Percentiles rank a stretch among this genome's conserved stretches.
These are phyloP conservation scores for Tetramorium bicarinatum DNA, from an alignment of 2,888 invertebrate genomes.

Conservation along the genomic window DNA sequence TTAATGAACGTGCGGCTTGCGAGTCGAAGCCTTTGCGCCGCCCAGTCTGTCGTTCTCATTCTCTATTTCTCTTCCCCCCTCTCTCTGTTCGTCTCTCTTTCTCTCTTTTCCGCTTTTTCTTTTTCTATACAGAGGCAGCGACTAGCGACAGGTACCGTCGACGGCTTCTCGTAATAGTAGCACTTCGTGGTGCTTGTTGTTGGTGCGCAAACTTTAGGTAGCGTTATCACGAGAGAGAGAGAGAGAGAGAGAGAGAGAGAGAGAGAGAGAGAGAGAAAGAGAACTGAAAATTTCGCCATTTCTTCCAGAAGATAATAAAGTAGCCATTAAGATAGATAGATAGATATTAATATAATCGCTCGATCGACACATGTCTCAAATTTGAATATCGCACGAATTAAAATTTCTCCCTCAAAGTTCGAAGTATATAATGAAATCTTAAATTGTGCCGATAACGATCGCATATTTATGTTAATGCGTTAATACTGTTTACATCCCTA, in stretches of 20 bases:
- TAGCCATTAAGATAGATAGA: neutral
- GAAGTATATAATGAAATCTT: neutral
- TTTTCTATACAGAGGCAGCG: conserved; percentile 75
- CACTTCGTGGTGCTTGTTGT: conserved; percentile 69
- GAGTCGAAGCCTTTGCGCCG: conserved; percentile 85
- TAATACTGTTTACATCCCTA: conserved; percentile 35
- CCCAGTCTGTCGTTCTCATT: conserved; percentile 72
- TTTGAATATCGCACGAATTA: neutral
- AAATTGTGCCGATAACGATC: neutral
- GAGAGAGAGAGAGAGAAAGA: neutral
- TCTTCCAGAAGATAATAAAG: conserved; percentile 1
- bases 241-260: too few species aligned
- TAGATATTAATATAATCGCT: neutral
- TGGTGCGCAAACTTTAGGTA: conserved; percentile 44
- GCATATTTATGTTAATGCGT: neutral
- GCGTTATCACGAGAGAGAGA: conserved; percentile 21
- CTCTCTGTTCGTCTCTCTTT: conserved; percentile 58
- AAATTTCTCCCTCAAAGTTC: neutral
- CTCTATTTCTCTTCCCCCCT: conserved; percentile 61
- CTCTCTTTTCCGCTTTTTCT: conserved; percentile 62
- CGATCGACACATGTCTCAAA: neutral
- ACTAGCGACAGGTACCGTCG: conserved; percentile 81
- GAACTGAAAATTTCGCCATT: conserved; percentile 6
- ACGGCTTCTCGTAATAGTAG: conserved; percentile 75
- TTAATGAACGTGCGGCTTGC: conserved; percentile 89